Percentiles rank a stretch among this genome's conserved stretches.
Evolutionary conservation across 2,797 vertebrate genomes (phyloP).

Genomic region (Gobio occitaniae): DNA sequence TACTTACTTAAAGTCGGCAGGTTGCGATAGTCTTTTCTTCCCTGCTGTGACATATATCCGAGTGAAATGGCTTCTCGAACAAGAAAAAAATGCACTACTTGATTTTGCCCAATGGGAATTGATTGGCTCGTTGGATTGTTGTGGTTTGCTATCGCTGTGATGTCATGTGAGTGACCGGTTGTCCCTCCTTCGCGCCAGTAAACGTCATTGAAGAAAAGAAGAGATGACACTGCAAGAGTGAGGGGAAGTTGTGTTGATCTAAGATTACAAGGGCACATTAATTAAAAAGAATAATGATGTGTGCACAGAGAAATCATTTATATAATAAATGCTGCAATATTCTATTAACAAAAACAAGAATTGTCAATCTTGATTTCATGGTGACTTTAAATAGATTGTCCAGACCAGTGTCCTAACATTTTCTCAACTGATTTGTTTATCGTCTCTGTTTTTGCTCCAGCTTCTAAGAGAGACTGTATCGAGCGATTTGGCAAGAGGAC

Average conservation of each 20-base stretch:
- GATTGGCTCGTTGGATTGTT: no score
- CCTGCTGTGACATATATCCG: no score
- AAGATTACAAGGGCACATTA: no score
- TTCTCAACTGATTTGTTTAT: not conserved
- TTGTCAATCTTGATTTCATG: not conserved
- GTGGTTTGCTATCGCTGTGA: no score
- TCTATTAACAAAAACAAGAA: not conserved
- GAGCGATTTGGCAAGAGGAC: slow-evolving; percentile 89
- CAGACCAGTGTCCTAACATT: not conserved
- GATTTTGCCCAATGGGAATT: no score
- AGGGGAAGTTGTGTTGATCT: not conserved
- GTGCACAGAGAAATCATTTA: no score
- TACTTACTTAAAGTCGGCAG: not conserved
- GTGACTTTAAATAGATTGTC: not conserved
- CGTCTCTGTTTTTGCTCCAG: slow-evolving; percentile 69
- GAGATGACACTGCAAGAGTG: no score
- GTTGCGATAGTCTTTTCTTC: not conserved
- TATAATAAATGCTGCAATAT: not conserved
- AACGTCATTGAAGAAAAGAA: no score
- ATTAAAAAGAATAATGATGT: not conserved
- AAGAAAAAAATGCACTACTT: no score
- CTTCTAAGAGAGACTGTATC: slow-evolving; percentile 93
- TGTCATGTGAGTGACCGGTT: not conserved
- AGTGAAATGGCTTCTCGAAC: no score
- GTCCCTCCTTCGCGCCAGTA: no score